Base-by-base conservation (phyloP, 2,888 invertebrate genomes). In the Ophion costatus region DNA sequence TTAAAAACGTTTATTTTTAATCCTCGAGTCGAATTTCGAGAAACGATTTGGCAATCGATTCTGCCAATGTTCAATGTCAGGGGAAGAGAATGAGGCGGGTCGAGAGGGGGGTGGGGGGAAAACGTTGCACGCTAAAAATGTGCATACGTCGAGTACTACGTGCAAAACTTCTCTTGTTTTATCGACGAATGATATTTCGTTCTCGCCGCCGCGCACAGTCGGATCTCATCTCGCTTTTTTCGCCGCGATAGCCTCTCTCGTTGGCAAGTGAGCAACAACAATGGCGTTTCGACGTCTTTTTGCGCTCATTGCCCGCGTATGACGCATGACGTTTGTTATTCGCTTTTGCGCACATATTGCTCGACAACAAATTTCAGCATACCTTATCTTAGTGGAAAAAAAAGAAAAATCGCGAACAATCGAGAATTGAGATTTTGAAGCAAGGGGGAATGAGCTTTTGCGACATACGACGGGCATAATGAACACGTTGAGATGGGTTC, bases 101-200 rank as follows among this genome's bases (percentile, higher is more conserved):
- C 29, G 14, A 61, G 2, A 61, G 14, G 1, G 6, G n/a, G n/a
- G n/a, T n/a, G n/a, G n/a, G n/a, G n/a, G 33, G 24, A 63, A 11
- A 63, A 14, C 3, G 42, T 45, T 42, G 5, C 17, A 14, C 20
- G 17, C 10, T n/a, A n/a, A 10, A 57, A 71, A 59, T 14, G 20
- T 7, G 10, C 71, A 38, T 6, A 51, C 14, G 51, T 17, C 51
- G 14, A 17, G 14, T 51, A 17, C 11, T 51, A 51, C 14, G 51
- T 45, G 51, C 17, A 17, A 1, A 59, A 73, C 38, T 73, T 10
- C 11, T 38, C 11, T 14, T 22, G 14, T 59, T 59, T 24, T 73
- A 38, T 73, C 71, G 17, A 63, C 17, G 22, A 73, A 59, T 10
- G 10, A 73, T 61, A 74, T 24, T 74, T 74, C 22, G 61, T 45